Conservation (phyloP, 2,113 vertebrate genomes). For the Salvelinus namaycush region DNA sequence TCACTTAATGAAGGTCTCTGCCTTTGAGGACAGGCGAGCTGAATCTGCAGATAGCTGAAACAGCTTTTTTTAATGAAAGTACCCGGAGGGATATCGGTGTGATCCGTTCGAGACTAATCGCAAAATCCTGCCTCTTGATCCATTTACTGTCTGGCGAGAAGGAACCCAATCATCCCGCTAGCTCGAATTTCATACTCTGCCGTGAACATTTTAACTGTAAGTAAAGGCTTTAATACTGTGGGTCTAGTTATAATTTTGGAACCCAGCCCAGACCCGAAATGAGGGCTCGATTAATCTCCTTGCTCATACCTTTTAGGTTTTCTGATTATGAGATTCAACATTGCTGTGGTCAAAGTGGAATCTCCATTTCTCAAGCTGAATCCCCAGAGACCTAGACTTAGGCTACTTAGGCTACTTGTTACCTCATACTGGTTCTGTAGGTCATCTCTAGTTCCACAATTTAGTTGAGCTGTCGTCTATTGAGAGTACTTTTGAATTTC, state of each 20-base stretch:
- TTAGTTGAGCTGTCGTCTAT: no score
- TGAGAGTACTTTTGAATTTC: no score
- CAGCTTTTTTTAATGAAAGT: conserved; percentile 24
- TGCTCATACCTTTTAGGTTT: background rate
- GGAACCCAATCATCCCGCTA: background rate
- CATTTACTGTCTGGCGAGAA: background rate
- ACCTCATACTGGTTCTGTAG: background rate
- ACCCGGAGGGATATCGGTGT: background rate
- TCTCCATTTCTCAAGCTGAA: no score
- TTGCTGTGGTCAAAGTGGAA: conserved; percentile 6
- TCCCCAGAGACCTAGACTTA: background rate
- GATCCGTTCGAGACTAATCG: conserved; percentile 6
- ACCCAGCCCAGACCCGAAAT: background rate
- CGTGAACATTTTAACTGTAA: background rate
- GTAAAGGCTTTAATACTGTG: conserved; percentile 1
- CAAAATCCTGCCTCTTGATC: conserved; percentile 4
- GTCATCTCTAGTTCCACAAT: no score
- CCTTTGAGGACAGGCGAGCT: conserved; percentile 22
- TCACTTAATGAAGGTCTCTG: conserved; percentile 39
- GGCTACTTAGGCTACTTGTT: background rate
- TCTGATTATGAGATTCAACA: background rate
- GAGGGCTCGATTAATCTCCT: background rate
- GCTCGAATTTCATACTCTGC: background rate
- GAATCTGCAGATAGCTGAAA: conserved; percentile 34
- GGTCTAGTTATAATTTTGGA: background rate